Percentiles rank a stretch among this genome's conserved stretches.
These are phyloP conservation scores for Thymelicus sylvestris DNA, from an alignment of 2,888 invertebrate species.

Conservation along the genomic window DNA sequence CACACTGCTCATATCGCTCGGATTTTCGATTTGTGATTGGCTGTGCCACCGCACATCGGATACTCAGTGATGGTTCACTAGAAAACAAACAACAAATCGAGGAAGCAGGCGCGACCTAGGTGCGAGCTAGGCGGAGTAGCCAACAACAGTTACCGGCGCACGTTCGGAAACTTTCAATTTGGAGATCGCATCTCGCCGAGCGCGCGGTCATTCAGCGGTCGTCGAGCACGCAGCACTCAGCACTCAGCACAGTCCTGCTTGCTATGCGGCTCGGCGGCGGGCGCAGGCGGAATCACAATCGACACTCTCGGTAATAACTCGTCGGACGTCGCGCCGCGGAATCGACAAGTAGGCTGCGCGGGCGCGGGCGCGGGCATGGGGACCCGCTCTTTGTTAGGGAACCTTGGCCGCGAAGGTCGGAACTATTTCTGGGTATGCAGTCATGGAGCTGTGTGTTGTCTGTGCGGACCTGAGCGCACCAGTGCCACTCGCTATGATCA, in stretches of 20 bases:
- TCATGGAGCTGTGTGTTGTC: background rate
- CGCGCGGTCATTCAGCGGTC: constrained; percentile 18
- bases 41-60: background rate
- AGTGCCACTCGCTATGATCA: background rate
- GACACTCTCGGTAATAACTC: constrained; percentile 66
- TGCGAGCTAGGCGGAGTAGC: constrained; percentile 5
- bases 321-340: constrained; percentile 52
- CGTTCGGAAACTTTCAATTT: constrained; percentile 34
- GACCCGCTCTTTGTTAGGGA: constrained; percentile 39
- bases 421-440: constrained; percentile 37
- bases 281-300: constrained; percentile 64
- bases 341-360: constrained; percentile 56
- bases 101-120: background rate
- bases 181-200: constrained; percentile 30
- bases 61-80: background rate
- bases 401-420: constrained; percentile 39
- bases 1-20: no score
- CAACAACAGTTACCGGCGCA: constrained; percentile 39
- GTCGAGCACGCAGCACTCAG: constrained; percentile 35
- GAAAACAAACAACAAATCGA: constrained; percentile 5
- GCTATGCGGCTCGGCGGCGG: constrained; percentile 50
- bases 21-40: background rate
- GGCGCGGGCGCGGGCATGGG: constrained; percentile 34
- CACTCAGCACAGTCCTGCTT: constrained; percentile 47
- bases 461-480: no score